Base-by-base conservation (phyloP, 2,113 vertebrate species). In the Serranochromis macrocephalus region DNA sequence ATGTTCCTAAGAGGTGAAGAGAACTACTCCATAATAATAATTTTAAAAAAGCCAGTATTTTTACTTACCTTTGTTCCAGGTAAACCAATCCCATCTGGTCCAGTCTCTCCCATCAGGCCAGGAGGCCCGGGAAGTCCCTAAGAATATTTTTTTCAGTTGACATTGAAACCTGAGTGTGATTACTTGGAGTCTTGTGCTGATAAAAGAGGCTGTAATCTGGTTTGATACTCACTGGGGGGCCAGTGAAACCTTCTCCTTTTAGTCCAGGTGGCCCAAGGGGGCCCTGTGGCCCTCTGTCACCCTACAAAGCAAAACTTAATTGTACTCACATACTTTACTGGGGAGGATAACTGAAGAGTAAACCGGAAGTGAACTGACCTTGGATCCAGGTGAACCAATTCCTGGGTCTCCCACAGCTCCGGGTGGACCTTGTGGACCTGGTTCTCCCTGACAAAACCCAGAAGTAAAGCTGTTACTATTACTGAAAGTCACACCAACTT, bases 21-120 rank as follows among this genome's bases (percentile, higher is more conserved):
- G 10, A 51, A 17, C 16, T 31, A 49, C 45, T 49, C 45, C 26
- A 49, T 29, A 49, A 31, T 49, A 78, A 36, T 12, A n/a, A 0
- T 4, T 33, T 0, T 1, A 0, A 13, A 78, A 47, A 47, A 9
- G 9, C 14, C n/a, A 26, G 21, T 47, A 17, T 73, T 73, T 75
- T 47, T 75, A 17, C 40, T 94, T 84, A 98, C 98, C 96, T 98
- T 99, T 87, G 95, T 91, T 90, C 98, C 97, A 49, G 97, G 94
- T 92, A 98, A 96, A 85, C 97, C 97, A 29, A 93, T 4, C 0
- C 97, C 97, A 82, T 93, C 97, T 86, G 94, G 88, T 63, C 97
- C 98, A 24, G 53, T 47, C 85, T 97, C 97, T 93, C 98, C 98
- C 2, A 84, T 85, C 57, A 93, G 92, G 13, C 97, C 98, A 51